These are phyloP conservation scores for Callipepla squamata DNA, from an alignment of 2,113 vertebrate genomes.

Conservation along the genomic window DNA sequence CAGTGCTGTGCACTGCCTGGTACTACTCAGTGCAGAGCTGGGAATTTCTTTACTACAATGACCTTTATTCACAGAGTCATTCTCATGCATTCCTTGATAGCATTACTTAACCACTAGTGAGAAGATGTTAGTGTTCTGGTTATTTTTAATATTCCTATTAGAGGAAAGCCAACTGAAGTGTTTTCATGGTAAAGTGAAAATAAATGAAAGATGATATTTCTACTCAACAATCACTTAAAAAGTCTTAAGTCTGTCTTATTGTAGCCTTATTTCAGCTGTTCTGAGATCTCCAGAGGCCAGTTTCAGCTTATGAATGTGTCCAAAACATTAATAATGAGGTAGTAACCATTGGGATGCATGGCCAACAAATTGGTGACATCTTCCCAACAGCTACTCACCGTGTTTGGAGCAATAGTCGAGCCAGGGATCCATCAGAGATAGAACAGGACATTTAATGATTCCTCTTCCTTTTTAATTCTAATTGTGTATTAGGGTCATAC, in stretches of 20 bases:
- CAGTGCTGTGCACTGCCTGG: slow-evolving; percentile 5
- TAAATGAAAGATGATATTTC: background rate
- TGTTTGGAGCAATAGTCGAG: background rate
- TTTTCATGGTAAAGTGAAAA: background rate
- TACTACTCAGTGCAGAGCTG: background rate
- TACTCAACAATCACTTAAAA: background rate
- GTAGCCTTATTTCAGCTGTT: background rate
- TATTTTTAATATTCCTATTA: background rate
- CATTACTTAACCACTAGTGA: background rate
- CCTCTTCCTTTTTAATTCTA: background rate
- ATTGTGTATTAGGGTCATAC: background rate
- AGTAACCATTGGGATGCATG: background rate
- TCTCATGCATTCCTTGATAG: slow-evolving; percentile 10
- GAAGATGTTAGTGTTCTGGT: background rate
- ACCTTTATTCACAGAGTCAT: slow-evolving; percentile 18
- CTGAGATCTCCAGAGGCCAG: background rate
- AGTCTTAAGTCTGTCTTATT: background rate
- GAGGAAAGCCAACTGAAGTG: background rate
- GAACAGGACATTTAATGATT: background rate
- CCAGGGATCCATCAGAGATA: background rate
- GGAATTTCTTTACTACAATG: background rate
- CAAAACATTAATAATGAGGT: background rate
- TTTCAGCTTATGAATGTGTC: background rate
- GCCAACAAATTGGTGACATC: background rate
- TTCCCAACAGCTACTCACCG: background rate